Percentiles rank a stretch among this genome's conserved stretches.
phyloP scores from a whole-genome alignment of 2,797 vertebrate species.

The Crenichthys baileyi region DNA sequence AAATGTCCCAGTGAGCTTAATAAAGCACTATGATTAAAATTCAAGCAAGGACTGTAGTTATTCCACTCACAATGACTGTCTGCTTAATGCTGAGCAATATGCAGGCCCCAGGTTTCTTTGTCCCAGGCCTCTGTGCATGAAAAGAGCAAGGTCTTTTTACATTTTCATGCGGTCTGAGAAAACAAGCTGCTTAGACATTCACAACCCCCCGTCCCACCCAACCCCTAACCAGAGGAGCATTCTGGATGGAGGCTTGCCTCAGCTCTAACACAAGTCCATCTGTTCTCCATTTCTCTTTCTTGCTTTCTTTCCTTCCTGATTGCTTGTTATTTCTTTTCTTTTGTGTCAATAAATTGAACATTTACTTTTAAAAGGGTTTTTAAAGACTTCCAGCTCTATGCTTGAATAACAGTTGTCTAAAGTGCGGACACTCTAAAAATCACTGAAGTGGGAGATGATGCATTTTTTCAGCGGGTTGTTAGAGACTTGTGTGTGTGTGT shows the following conservation, averaged over 20 bases:
- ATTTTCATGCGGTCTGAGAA: constrained; percentile 65
- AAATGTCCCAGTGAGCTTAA: constrained; percentile 71
- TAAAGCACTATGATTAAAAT: constrained; percentile 80
- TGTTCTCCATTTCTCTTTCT: constrained; percentile 20
- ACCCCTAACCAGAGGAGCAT: constrained; percentile 4
- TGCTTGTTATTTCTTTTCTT: background rate
- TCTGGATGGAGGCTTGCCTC: constrained; percentile 36
- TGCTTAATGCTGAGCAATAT: constrained; percentile 70
- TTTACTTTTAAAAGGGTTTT: constrained; percentile 10
- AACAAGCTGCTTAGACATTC: constrained; percentile 67
- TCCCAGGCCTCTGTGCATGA: constrained; percentile 64
- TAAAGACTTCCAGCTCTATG: constrained; percentile 19
- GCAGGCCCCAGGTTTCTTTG: constrained; percentile 67
- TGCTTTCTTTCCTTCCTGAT: constrained; percentile 3
- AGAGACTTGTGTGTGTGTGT: constrained; percentile 15
- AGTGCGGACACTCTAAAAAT: constrained; percentile 27
- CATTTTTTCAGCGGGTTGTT: constrained; percentile 40
- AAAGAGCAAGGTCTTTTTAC: constrained; percentile 71
- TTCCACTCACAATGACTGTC: constrained; percentile 68
- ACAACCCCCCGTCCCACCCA: constrained; percentile 24
- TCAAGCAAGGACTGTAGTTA: constrained; percentile 72
- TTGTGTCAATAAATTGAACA: constrained; percentile 4
- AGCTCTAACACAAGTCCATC: constrained; percentile 42
- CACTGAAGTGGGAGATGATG: constrained; percentile 28
- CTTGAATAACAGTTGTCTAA: constrained; percentile 33